Base-by-base conservation (phyloP, 2,888 invertebrate genomes). In the Taphrorychus bicolor region DNA sequence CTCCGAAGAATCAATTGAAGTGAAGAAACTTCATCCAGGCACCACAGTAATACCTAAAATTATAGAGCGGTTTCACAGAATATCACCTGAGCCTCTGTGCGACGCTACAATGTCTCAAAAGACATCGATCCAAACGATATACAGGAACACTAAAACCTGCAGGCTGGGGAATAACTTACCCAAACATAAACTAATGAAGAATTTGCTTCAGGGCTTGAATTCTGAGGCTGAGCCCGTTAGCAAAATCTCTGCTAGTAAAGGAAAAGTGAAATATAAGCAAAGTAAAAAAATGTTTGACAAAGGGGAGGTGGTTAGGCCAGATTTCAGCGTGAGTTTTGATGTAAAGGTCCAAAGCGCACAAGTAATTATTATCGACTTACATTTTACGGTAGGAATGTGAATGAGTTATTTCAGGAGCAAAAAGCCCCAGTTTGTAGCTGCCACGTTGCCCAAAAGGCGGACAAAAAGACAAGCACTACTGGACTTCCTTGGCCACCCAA, bases 141-240 rank as follows among this genome's bases (percentile, higher is more conserved):
- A 68, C 57, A 61, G 73, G 54, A 74, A 73, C 23, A 63, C 59
- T 1, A 69, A 66, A 14, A 21, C 66, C 0, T 66, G 62, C 24
- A 59, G 57, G 17, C 66, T 77, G 9, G 76, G 76, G 4, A 76
- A 72, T 66, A 72, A 71, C 24, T 66, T 76, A 18, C 76, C 76
- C 1, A 72, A 73, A 23, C 77, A 77, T 49, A 71, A 71, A 32
- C 51, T 76, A 7, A 77, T 76, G 77, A 72, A 72, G 40, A 72
- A 71, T 57, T 64, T 76, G 18, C 60, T 76, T 41, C 52, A 72
- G 53, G 67, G 72, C 53, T 65, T 71, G 14, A 72, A 73, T 41
- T 60, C 48, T 7, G 66, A 66, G 1, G n/a, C 42, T 32, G 32
- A 7, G n/a, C 42, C 24, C 24, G 7, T n/a, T n/a, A 23, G 24